Base-by-base conservation (phyloP, 2,797 vertebrate genomes). In the Muscicapa comitata region DNA sequence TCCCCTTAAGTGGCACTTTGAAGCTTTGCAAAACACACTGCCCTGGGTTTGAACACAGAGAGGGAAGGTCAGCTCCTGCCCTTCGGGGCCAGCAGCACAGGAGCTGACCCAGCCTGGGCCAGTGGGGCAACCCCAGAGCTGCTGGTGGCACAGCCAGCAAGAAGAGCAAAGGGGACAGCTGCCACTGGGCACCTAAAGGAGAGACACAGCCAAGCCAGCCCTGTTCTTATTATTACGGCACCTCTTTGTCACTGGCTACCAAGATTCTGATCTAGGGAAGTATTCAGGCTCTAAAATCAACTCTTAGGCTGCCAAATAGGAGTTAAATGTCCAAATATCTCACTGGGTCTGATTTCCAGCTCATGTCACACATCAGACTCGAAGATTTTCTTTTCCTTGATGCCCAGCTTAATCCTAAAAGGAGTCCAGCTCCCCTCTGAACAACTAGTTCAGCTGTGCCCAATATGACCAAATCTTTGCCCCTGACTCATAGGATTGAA, bases 1-100 rank as follows among this genome's bases (percentile, higher is more conserved):
- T 86, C 93, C 97, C 79, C 33, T 97, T 97, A 97, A 97, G 97
- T 96, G 96, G 96, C 75, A 95, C 96, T 98, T 97, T 94, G 96
- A 97, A 97, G 94, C 86, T 90, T 94, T 94, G 94, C 96, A 97
- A 97, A 95, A 87, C 94, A 90, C 74, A 31, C 83, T 53, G 77
- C 21, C 1, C 71, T 17, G 79, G 78, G 89, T 91, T 91, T 51
- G 75, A 89, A 42, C 4, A 8, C 13, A 51, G 71, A 66, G 58
- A 6, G 11, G 86, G 95, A 91, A 94, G 86, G 88, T 61, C 61
- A 45, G 62, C 14, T 50, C 40, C 65, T 21, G 53, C 17, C 84
- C 5, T 1, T 45, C 2, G 43, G 43, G 8, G 48, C 59, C 45
- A 2, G 17, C 50, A 35, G 86, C 33, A 4, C 5, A 13, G 71